phyloP scores from a whole-genome alignment of 2,797 vertebrate species.

The Leuciscus waleckii region DNA sequence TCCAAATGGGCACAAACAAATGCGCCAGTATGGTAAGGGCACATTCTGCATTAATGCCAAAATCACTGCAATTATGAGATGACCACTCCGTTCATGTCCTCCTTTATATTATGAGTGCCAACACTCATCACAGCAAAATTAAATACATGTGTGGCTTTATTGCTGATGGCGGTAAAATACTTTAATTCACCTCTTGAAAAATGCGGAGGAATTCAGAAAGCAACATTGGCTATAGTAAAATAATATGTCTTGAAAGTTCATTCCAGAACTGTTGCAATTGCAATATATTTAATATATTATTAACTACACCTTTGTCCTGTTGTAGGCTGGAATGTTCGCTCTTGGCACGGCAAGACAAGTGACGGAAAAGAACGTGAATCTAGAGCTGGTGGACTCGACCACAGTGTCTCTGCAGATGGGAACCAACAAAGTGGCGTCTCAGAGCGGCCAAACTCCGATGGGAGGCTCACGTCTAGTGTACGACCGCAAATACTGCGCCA shows the following conservation, averaged over 20 bases:
- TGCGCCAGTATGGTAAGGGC: conserved; percentile 89
- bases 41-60: not conserved
- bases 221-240: not conserved
- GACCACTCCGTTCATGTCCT: not conserved
- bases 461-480: conserved; percentile 92
- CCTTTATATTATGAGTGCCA: not conserved
- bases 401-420: conserved; percentile 96
- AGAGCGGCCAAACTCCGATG: conserved; percentile 91
- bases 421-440: conserved; percentile 91
- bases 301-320: not conserved
- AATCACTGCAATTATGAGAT: not conserved
- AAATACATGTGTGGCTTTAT: not conserved
- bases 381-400: conserved; percentile 86
- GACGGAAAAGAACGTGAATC: conserved; percentile 89
- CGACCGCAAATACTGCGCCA: conserved; percentile 91
- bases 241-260: not conserved
- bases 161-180: not conserved
- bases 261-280: not conserved
- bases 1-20: conserved; percentile 97
- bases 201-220: not conserved
- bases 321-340: conserved; percentile 91
- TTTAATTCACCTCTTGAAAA: not conserved
- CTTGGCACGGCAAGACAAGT: conserved; percentile 94
- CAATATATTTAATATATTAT: not conserved
- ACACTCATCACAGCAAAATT: not conserved